Percentiles rank a stretch among this genome's conserved stretches.
These are phyloP conservation scores for Palythoa grandiflora DNA, from an alignment of 92 coral and sea anemone genomes.

Conservation along the genomic window DNA sequence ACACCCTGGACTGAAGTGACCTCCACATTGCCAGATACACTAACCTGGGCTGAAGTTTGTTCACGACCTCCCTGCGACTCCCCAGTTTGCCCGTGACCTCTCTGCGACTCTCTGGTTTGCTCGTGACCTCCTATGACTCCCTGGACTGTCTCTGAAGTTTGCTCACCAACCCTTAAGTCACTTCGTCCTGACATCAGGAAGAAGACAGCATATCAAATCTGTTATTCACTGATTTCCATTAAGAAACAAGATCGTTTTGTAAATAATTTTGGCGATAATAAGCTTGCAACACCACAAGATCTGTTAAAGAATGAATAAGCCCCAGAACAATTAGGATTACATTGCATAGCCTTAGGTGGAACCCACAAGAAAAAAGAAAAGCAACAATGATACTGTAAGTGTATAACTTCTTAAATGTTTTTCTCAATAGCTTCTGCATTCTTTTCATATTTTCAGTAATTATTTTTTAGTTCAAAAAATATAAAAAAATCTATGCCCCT, in stretches of 20 bases:
- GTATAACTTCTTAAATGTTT: background rate
- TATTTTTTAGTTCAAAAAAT: background rate
- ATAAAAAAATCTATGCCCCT: no score
- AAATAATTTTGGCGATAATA: slow-evolving; percentile 13
- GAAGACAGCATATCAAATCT: slow-evolving; percentile 22
- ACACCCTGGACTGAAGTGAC: slow-evolving; percentile 39
- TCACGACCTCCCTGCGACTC: slow-evolving; percentile 37
- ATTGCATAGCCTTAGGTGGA: slow-evolving; percentile 22
- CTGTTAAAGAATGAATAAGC: slow-evolving; percentile 5
- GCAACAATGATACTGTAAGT: background rate
- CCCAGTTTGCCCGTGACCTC: slow-evolving; percentile 33
- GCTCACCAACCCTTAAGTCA: slow-evolving; percentile 22
- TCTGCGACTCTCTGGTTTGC: slow-evolving; percentile 32
- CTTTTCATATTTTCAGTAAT: slow-evolving; percentile 1
- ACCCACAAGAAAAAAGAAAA: slow-evolving; percentile 4
- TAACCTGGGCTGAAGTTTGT: slow-evolving; percentile 31
- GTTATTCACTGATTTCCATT: slow-evolving; percentile 18
- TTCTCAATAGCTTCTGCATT: slow-evolving; percentile 3
- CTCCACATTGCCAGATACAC: slow-evolving; percentile 30
- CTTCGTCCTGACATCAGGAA: slow-evolving; percentile 24
- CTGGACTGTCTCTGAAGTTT: slow-evolving; percentile 28
- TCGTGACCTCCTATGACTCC: slow-evolving; percentile 32
- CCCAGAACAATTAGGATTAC: slow-evolving; percentile 18
- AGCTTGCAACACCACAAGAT: slow-evolving; percentile 19
- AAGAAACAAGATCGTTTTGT: slow-evolving; percentile 9